Evolutionary conservation across 2,888 invertebrate genomes (phyloP).

Genomic region (Rhogogaster chlorosoma): DNA sequence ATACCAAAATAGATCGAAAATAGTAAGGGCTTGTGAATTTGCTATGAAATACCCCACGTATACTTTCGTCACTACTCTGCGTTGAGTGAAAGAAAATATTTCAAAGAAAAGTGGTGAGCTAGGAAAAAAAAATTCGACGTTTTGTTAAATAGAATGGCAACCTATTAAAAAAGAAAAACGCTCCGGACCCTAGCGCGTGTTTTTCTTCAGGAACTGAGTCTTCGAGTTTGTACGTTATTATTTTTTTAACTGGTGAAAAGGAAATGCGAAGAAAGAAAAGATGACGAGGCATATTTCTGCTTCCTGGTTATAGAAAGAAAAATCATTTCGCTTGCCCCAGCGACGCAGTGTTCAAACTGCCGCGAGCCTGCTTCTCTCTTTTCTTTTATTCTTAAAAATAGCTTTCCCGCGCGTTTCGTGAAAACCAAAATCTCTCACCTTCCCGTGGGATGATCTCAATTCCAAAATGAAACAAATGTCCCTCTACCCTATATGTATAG

Average conservation of each 20-base stretch:
- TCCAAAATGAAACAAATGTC: conserved; percentile 5
- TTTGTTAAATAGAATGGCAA: conserved; percentile 12
- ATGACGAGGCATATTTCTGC: conserved; percentile 21
- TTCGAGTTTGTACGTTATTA: conserved; percentile 12
- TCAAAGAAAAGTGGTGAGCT: background rate
- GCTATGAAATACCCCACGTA: background rate
- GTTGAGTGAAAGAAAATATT: conserved; percentile 3
- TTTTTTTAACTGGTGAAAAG: conserved; percentile 15
- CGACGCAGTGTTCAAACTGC: conserved; percentile 6
- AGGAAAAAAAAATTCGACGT: background rate
- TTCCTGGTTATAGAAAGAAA: conserved; percentile 15
- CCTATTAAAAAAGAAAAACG: background rate
- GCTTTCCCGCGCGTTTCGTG: conserved; percentile 18
- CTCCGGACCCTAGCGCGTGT: background rate
- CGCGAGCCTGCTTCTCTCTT: background rate
- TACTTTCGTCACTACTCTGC: background rate
- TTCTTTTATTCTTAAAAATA: conserved; percentile 8
- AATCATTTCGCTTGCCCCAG: conserved; percentile 5
- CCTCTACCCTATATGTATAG: background rate
- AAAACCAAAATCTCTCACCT: conserved; percentile 25
- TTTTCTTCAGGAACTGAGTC: background rate
- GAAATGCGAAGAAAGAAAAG: conserved; percentile 12
- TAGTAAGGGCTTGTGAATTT: no score
- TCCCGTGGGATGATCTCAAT: conserved; percentile 30
- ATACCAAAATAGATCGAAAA: background rate